Percentiles rank a stretch among this genome's conserved stretches.
Evolutionary conservation across 2,888 invertebrate genomes (phyloP).

Genomic region (Oscheius myriophilus): DNA sequence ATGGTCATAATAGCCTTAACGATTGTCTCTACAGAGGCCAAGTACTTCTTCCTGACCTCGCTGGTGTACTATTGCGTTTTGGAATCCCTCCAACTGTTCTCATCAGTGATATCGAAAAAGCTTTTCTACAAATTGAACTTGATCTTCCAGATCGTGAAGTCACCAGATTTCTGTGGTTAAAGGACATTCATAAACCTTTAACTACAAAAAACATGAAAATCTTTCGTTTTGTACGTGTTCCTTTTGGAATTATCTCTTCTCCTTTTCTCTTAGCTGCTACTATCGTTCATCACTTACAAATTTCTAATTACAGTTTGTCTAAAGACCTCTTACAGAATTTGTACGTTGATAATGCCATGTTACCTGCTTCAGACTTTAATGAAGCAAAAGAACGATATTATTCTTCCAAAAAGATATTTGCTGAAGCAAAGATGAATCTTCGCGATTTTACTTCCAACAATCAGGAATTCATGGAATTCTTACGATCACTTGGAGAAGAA

Average conservation of each 20-base stretch:
- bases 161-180: constrained; percentile 36
- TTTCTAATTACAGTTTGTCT: neutral
- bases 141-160: constrained; percentile 38
- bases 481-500: too few relatives aligned
- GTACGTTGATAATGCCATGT: constrained; percentile 28
- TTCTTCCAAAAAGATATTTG: constrained; percentile 9
- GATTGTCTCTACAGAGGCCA: constrained; percentile 38
- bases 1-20: constrained; percentile 32
- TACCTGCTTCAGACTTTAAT: neutral
- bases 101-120: constrained; percentile 45
- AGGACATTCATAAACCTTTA: constrained; percentile 28
- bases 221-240: constrained; percentile 38
- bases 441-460: constrained; percentile 24
- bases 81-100: constrained; percentile 23
- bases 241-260: constrained; percentile 42
- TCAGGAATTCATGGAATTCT: neutral
- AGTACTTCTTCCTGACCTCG: constrained; percentile 34
- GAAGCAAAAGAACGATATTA: constrained; percentile 2
- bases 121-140: constrained; percentile 41
- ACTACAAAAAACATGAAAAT: constrained; percentile 29
- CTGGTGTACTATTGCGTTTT: constrained; percentile 37
- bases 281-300: neutral
- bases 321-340: constrained; percentile 10
- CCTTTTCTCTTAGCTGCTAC: constrained; percentile 35
- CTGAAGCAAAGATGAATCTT: constrained; percentile 24